These are phyloP conservation scores for Neodiprion pinetum DNA, from an alignment of 1,140 invertebrate genomes.

Conservation along the genomic window DNA sequence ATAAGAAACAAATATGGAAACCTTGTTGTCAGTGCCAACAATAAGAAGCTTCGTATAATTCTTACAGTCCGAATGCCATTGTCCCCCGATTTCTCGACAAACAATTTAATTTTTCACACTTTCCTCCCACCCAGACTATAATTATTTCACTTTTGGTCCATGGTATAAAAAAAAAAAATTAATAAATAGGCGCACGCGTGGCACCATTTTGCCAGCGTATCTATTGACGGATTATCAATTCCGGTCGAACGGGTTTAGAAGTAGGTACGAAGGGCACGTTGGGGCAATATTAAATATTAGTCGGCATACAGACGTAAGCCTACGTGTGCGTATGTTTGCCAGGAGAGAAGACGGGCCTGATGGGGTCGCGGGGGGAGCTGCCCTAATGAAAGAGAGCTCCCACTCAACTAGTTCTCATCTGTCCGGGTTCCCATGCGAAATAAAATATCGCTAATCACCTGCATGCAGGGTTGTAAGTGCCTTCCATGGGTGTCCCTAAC, in stretches of 20 bases:
- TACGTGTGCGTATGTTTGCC: neutral
- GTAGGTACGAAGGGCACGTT: neutral
- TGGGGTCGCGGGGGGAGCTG: slow-evolving; percentile 8
- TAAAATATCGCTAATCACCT: slow-evolving; percentile 65
- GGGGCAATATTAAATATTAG: neutral
- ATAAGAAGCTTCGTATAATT: too few relatives aligned
- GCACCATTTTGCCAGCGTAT: too few relatives aligned
- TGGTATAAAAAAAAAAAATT: too few relatives aligned
- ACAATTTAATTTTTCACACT: too few relatives aligned
- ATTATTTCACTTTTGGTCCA: too few relatives aligned
- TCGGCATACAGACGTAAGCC: neutral
- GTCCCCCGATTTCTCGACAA: too few relatives aligned
- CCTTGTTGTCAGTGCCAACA: too few relatives aligned
- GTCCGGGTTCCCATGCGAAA: slow-evolving; percentile 64
- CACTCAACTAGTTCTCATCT: slow-evolving; percentile 63
- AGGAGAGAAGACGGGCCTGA: slow-evolving; percentile 22
- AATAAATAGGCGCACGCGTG: too few relatives aligned
- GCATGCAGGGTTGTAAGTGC: slow-evolving; percentile 55
- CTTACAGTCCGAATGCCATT: too few relatives aligned
- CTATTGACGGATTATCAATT: neutral
- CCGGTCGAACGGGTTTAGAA: neutral
- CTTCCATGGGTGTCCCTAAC: slow-evolving; percentile 37
- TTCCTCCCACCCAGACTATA: too few relatives aligned
- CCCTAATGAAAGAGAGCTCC: slow-evolving; percentile 60
- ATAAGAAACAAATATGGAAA: too few relatives aligned